Base-by-base conservation (phyloP, 2,797 vertebrate genomes). In the Epinephelus coioides region DNA sequence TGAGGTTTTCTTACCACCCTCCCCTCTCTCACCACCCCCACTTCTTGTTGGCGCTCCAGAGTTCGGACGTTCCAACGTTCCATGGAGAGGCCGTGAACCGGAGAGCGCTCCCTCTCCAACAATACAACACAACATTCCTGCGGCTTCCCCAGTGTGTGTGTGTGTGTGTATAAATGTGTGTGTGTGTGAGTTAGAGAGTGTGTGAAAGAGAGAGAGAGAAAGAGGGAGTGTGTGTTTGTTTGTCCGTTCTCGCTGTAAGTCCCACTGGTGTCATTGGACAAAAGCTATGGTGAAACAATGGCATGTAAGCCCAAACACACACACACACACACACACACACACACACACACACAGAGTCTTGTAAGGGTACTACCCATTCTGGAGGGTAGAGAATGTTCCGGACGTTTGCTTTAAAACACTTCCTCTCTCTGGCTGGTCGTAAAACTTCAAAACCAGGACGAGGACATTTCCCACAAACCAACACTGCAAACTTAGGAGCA, bases 61-160 rank as follows among this genome's bases (percentile, higher is more conserved):
- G 62, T 86, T 94, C 78, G 88, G 90, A 92, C 92, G 92, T 93
- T 94, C 93, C 91, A 92, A 72, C 85, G 91, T 91, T 93, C 91
- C 93, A 91, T 89, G 83, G 91, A 93, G 91, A 90, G 90, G 88
- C 91, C 89, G 44, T 93, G 92, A 94, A 94, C 91, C 89, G 86
- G 86, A 92, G 90, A 91, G 86, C 63, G 74, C 79, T 81, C 83
- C 60, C 88, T 81, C 66, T 86, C 86, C 88, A 93, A 93, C 92
- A 94, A 93, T 91, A 88, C 92, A 92, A 82, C 88, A 88, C 86
- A 89, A 86, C 91, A 94, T 94, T 94, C 93, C 93, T 92, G 91
- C 64, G 91, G 92, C 89, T 89, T 91, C 85, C 88, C 88, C 60
- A 74, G 71, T 88, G 81, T 86, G 84, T 83, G 83, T 86, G 71